Percentiles rank a stretch among this genome's conserved stretches.
Evolutionary conservation across 2,888 invertebrate species (phyloP).

Genomic region (Noctua comes): DNA sequence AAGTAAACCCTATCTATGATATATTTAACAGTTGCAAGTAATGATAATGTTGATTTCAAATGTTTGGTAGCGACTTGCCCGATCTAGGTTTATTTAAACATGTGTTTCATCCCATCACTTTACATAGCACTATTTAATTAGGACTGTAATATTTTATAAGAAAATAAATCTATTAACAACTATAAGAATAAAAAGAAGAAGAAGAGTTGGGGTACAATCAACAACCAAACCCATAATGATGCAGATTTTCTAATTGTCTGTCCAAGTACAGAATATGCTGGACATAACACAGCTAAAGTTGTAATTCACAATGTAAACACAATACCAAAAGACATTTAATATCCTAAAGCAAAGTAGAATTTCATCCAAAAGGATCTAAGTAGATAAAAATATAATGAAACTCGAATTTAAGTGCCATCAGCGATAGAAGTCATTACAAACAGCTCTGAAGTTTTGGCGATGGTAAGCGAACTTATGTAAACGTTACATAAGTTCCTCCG

Average conservation of each 20-base stretch:
- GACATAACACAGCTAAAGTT: not conserved
- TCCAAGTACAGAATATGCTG: not conserved
- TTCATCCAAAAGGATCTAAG: conserved; percentile 31
- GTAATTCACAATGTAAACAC: not conserved
- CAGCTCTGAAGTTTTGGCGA: conserved; percentile 69
- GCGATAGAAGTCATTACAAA: conserved; percentile 77
- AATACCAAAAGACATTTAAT: not conserved
- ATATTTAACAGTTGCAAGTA: too few species aligned
- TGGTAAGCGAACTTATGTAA: conserved; percentile 67
- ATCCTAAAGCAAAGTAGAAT: conserved; percentile 11
- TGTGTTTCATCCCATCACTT: too few species aligned
- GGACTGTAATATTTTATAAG: too few species aligned
- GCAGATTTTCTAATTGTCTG: not conserved
- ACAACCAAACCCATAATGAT: not conserved
- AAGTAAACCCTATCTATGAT: too few species aligned
- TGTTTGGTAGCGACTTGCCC: too few species aligned
- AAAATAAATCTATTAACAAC: too few species aligned
- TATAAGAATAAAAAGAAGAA: too few species aligned
- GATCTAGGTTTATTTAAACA: too few species aligned
- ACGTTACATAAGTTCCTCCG: conserved; percentile 68
- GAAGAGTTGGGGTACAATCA: not conserved
- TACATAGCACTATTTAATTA: too few species aligned
- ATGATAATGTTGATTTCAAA: too few species aligned
- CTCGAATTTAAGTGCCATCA: conserved; percentile 67
- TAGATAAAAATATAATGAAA: conserved; percentile 61